phyloP scores from a whole-genome alignment of 2,113 vertebrate species.

The Muntiacus reevesi region DNA sequence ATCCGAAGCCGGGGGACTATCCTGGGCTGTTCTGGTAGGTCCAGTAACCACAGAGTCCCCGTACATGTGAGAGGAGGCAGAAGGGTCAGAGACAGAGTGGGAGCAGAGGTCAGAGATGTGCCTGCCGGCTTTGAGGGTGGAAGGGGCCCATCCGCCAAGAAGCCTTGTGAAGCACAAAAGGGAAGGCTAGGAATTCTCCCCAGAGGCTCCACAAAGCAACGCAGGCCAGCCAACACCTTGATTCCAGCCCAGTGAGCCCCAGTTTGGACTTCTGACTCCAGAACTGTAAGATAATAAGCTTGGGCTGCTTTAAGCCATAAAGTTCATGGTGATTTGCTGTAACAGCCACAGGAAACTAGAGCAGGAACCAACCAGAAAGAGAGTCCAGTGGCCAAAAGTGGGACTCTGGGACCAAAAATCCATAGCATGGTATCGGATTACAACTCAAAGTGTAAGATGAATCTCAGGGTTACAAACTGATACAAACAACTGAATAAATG shows the following conservation, averaged over 20 bases:
- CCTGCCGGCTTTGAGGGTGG: neutral
- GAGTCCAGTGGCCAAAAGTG: neutral
- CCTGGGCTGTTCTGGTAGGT: neutral
- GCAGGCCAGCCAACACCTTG: neutral
- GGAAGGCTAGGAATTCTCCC: neutral
- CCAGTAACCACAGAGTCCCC: neutral
- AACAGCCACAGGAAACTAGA: neutral
- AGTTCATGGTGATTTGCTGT: neutral
- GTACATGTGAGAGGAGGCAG: neutral
- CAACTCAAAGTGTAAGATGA: neutral
- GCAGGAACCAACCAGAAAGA: neutral
- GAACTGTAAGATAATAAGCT: neutral
- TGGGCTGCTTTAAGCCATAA: neutral
- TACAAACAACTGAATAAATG: neutral
- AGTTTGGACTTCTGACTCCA: neutral
- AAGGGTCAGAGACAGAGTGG: neutral
- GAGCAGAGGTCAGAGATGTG: neutral
- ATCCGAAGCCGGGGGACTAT: neutral
- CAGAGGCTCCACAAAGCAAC: neutral
- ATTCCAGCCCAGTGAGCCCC: neutral
- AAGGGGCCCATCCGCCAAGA: too few species aligned
- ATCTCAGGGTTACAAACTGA: neutral
- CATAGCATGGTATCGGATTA: neutral
- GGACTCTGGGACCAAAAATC: neutral
- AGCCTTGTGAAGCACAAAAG: neutral